These are phyloP conservation scores for Megaleporinus macrocephalus DNA, from an alignment of 2,113 vertebrate genomes.

Conservation along the genomic window DNA sequence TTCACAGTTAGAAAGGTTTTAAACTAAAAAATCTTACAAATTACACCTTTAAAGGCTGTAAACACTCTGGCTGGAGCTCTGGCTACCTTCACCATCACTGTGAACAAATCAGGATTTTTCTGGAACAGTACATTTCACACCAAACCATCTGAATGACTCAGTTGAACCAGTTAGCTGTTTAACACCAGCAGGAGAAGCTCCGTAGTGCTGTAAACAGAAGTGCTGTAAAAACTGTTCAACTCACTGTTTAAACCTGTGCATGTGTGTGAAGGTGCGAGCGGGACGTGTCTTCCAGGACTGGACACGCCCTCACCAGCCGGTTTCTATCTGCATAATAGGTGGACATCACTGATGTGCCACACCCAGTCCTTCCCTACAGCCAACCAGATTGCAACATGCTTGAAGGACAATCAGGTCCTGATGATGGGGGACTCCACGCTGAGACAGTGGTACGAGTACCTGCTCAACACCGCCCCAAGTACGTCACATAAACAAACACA, in stretches of 20 bases:
- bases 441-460: conserved; percentile 61
- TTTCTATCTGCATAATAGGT: conserved; percentile 50
- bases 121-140: too few species aligned
- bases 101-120: too few species aligned
- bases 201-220: too few species aligned
- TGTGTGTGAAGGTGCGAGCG: not conserved
- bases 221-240: too few species aligned
- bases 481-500: not conserved
- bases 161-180: too few species aligned
- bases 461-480: conserved; percentile 15
- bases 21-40: too few species aligned
- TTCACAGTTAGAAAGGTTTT: too few species aligned
- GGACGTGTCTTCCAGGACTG: conserved; percentile 35
- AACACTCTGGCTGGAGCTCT: too few species aligned
- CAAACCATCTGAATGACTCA: too few species aligned
- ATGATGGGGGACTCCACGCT: conserved; percentile 66
- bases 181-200: too few species aligned
- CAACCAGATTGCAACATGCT: conserved; percentile 13
- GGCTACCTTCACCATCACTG: too few species aligned
- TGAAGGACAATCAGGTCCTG: conserved; percentile 48
- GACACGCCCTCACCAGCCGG: conserved; percentile 46
- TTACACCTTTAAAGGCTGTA: too few species aligned
- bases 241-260: not conserved
- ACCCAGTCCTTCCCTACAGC: not conserved
- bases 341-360: conserved; percentile 47